Evolutionary conservation across 2,113 vertebrate species (phyloP), one percentile per base, ranked within the genome.

Genomic region (Ceratotherium simum): DNA sequence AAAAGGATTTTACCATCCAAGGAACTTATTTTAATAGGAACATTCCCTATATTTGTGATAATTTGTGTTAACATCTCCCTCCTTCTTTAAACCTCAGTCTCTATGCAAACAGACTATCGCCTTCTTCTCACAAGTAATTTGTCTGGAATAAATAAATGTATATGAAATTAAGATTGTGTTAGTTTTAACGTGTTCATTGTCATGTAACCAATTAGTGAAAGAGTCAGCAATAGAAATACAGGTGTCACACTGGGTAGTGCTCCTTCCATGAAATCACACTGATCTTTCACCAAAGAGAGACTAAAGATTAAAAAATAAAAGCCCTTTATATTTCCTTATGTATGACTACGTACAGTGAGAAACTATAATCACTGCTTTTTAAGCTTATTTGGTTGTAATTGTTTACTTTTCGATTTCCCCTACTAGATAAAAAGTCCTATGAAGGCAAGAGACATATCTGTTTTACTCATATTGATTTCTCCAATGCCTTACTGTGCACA

Each of bases 381-480:
- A 94, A 90, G 36, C 33, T 70, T 70, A 56, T 62, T 46, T 79
- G 4, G 76, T 75, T 67, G 1, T 36, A 80, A 69, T 25, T 79
- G 54, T 76, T 92, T n/a, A 62, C 17, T 73, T 62, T 69, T 62
- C n/a, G 62, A 70, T 42, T 85, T 95, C 54, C 10, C 39, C 42
- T 90, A 79, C 39, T 91, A 64, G 18, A 78, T 4, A 81, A 20
- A 79, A 96, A 86, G 67, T 90, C 87, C 84, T 46, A 17, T 92
- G 58, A 97, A 87, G 58, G 42, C 54, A 94, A 87, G 42, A 95
- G 13, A 54, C 0, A 6, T 46, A 60, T 27, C 29, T 67, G 6
- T 85, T 58, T 90, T 48, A 89, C 58, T 92, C 48, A 54, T 29
- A 96, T 0, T 91, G 81, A 67, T 84, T 84, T 89, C 64, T 93